Evolutionary conservation across 2,888 invertebrate species (phyloP).

Genomic region (Labia minor): DNA sequence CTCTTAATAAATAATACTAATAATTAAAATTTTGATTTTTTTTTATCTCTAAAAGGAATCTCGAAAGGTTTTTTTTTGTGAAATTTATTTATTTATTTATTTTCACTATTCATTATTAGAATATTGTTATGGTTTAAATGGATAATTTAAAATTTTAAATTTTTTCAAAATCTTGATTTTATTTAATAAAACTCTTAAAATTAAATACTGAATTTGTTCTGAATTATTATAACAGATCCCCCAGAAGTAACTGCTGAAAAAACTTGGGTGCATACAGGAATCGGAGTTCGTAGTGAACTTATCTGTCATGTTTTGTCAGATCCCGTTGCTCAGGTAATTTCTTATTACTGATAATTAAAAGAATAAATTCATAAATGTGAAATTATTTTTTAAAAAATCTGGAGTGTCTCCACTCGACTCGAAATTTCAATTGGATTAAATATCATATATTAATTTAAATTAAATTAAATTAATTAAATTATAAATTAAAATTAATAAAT

Average conservation of each 20-base stretch:
- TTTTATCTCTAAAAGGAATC: no score
- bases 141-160: no score
- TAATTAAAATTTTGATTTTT: no score
- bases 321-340: conserved; percentile 51
- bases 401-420: neutral
- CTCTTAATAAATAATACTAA: no score
- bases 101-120: neutral
- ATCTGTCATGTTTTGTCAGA: conserved; percentile 57
- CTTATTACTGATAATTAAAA: neutral
- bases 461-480: neutral
- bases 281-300: conserved; percentile 56
- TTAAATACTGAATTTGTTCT: no score
- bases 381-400: no score
- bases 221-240: no score
- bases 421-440: neutral
- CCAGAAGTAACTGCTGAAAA: conserved; percentile 57
- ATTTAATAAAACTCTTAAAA: no score
- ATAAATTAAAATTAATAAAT: neutral
- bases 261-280: conserved; percentile 62
- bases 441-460: no score
- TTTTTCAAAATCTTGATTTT: no score
- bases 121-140: neutral
- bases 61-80: neutral
- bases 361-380: neutral
- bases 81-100: no score